phyloP scores from a whole-genome alignment of 2,113 vertebrate species.

The Ia io region DNA sequence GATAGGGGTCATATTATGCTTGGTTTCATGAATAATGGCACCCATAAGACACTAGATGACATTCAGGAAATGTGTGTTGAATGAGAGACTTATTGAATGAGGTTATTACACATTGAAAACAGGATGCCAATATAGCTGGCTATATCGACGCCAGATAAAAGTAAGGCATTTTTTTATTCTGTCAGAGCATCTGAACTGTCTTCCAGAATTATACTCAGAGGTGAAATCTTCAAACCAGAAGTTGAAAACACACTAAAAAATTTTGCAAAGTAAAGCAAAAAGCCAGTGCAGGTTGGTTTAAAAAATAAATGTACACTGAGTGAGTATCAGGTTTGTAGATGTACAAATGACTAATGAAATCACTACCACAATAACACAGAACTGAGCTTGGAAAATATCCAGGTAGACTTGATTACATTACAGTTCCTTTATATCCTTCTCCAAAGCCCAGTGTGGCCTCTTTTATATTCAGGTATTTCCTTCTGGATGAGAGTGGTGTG shows the following conservation, averaged over 20 bases:
- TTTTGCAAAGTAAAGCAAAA: constrained; percentile 19
- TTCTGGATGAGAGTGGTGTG: background rate
- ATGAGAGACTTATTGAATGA: background rate
- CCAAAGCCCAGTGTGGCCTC: background rate
- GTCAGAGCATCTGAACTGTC: background rate
- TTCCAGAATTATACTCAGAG: constrained; percentile 40
- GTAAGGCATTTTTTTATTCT: background rate
- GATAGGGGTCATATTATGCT: background rate
- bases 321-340: constrained; percentile 41
- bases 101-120: constrained; percentile 13
- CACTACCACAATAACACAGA: background rate
- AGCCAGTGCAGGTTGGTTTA: constrained; percentile 14
- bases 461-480: constrained; percentile 12
- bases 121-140: background rate
- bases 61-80: constrained; percentile 11
- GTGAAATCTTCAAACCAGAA: constrained; percentile 20
- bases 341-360: constrained; percentile 51
- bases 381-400: constrained; percentile 6
- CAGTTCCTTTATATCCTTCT: constrained; percentile 21
- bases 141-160: constrained; percentile 11
- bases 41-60: background rate
- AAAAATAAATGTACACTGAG: constrained; percentile 20
- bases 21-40: constrained; percentile 5
- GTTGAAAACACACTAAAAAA: constrained; percentile 10
- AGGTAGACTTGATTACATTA: constrained; percentile 30